phyloP scores from a whole-genome alignment of 2,888 invertebrate species.

The Salpingus planirostris region DNA sequence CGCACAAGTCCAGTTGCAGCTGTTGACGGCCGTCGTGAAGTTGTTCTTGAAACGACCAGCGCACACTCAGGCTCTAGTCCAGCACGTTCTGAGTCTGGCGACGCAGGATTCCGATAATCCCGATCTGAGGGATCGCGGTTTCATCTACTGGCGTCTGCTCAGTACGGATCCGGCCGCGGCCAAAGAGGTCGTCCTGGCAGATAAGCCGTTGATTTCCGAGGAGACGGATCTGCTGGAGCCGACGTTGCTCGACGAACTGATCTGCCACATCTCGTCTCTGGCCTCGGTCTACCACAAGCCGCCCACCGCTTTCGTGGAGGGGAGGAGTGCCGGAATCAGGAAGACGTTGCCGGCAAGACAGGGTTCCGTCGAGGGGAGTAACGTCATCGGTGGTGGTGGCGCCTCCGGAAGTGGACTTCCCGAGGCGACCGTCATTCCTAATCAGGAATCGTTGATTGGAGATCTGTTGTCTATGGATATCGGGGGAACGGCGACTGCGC shows the following conservation, averaged over 20 bases:
- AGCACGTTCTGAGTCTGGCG: constrained; percentile 84
- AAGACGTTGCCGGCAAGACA: constrained; percentile 68
- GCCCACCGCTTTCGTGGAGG: constrained; percentile 97
- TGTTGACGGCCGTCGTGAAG: constrained; percentile 97
- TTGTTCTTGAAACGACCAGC: constrained; percentile 96
- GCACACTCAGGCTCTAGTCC: constrained; percentile 96
- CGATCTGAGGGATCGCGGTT: constrained; percentile 94
- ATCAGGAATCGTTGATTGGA: constrained; percentile 90
- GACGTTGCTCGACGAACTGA: constrained; percentile 92
- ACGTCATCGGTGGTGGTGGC: too few relatives aligned
- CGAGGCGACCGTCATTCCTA: constrained; percentile 57
- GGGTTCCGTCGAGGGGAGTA: constrained; percentile 35
- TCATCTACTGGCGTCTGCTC: constrained; percentile 97
- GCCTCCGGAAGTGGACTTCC: constrained; percentile 28
- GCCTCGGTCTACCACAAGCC: constrained; percentile 99
- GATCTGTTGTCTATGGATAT: constrained; percentile 96
- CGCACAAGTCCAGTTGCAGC: constrained; percentile 66
- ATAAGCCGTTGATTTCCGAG: constrained; percentile 97
- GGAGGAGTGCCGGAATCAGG: constrained; percentile 55
- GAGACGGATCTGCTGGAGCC: constrained; percentile 98
- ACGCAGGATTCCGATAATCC: constrained; percentile 97
- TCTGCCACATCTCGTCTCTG: constrained; percentile 95
- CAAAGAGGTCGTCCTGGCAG: constrained; percentile 96
- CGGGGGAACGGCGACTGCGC: constrained; percentile 50
- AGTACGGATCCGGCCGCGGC: constrained; percentile 99